These are phyloP conservation scores for Tragelaphus scriptus DNA, from an alignment of 2,113 vertebrate species.

Conservation along the genomic window DNA sequence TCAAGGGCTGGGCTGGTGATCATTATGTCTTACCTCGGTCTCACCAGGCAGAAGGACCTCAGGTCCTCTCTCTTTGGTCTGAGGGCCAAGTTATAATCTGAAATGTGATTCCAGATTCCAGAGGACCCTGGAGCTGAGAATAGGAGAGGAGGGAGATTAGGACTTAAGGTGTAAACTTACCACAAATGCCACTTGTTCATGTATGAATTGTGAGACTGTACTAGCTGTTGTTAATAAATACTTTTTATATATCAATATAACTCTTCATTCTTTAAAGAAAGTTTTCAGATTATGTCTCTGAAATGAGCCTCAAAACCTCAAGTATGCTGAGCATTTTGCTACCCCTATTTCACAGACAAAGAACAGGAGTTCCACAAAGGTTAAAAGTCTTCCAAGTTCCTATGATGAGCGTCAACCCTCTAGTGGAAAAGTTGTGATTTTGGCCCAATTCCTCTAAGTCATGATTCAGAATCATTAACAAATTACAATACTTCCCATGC, in stretches of 20 bases:
- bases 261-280: slow-evolving; percentile 8
- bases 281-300: background rate
- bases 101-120: slow-evolving; percentile 18
- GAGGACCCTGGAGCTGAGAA: background rate
- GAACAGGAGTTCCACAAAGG: background rate
- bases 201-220: background rate
- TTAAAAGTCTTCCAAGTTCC: background rate
- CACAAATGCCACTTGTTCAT: background rate
- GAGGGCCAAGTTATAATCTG: background rate
- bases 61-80: background rate
- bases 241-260: background rate
- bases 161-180: background rate
- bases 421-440: background rate
- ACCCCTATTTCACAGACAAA: background rate
- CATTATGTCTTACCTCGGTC: background rate
- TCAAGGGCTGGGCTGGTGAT: background rate
- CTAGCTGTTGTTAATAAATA: background rate
- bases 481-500: background rate
- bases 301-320: background rate
- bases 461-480: background rate
- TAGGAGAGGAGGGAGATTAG: background rate
- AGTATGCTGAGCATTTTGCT: background rate
- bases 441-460: background rate
- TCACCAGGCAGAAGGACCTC: background rate
- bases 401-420: background rate